Base-by-base conservation (phyloP, 2,113 vertebrate genomes). In the Triplophysa dalaica region DNA sequence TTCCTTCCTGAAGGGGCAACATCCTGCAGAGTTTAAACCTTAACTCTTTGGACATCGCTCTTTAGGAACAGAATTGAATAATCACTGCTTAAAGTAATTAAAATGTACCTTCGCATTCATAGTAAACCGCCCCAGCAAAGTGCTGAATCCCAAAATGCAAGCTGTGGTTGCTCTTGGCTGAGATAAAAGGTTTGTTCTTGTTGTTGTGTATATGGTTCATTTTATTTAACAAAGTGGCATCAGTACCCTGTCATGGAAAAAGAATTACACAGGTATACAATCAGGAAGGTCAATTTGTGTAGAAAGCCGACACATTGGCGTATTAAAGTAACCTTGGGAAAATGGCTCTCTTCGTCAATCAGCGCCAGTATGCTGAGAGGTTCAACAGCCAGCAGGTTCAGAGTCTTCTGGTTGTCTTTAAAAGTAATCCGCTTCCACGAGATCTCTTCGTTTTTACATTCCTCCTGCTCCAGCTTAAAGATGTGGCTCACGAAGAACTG, bases 401-500 rank as follows among this genome's bases (percentile, higher is more conserved):
- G 89, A 12, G 94, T 88, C 4, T 85, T 87, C 80, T 89, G 90
- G 82, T 99, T 99, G 86, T 99, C 94, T 0, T 73, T 88, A 83
- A 95, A 99, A 16, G 87, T 85, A 78, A 99, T 93, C 87, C 91
- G 91, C 21, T 85, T 89, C 96, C 96, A 99, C 65, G 79, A 2
- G 4, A 99, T 93, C 56, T 87, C 85, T 82, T 99, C 95, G 0
- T 92, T 90, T 29, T 64, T 68, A 83, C 98, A 99, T 82, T 98
- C 96, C 64, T 96, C 90, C 82, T 99, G 97, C 89, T 98, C 97
- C 85, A 93, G 78, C 67, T 94, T 95, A 90, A 99, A 98, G 86
- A 99, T 88, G 1, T 97, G 95, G 9, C 50, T 83, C 80, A 98
- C 96, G 0, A 99, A 99, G 88, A 98, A 97, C 89, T 99, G 97